Percentiles rank a stretch among this genome's conserved stretches.
phyloP scores from a whole-genome alignment of 2,888 invertebrate species.

The Mythimna pallens region DNA sequence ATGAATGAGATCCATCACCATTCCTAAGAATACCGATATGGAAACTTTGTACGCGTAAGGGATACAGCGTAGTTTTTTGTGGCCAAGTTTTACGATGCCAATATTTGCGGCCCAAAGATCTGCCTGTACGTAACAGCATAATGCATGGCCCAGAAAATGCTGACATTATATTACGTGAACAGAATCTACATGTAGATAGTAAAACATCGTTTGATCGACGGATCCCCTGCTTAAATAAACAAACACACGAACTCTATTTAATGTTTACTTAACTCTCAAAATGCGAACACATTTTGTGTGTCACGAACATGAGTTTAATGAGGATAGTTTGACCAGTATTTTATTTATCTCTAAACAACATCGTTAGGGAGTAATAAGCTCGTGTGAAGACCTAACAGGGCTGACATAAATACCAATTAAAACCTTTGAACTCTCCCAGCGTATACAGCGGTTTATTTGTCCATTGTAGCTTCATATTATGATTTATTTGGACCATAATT shows the following conservation, averaged over 20 bases:
- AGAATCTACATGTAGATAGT: conserved; percentile 46
- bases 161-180: conserved; percentile 55
- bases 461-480: conserved; percentile 18
- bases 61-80: conserved; percentile 75
- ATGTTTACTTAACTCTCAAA: conserved; percentile 36
- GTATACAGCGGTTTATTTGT: conserved; percentile 18
- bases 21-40: conserved; percentile 67
- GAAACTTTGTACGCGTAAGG: conserved; percentile 72
- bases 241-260: conserved; percentile 30
- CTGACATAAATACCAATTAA: conserved; percentile 55
- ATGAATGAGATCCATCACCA: conserved; percentile 64
- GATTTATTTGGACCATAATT: conserved; percentile 14
- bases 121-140: conserved; percentile 71
- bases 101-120: conserved; percentile 69
- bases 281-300: conserved; percentile 30
- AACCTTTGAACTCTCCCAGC: conserved; percentile 41
- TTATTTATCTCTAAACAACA: conserved; percentile 56
- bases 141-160: conserved; percentile 62
- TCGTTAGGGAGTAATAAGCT: conserved; percentile 54
- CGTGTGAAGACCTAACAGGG: conserved; percentile 43
- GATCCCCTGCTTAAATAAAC: conserved; percentile 26
- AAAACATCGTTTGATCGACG: conserved; percentile 28
- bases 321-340: conserved; percentile 57
- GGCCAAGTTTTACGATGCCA: conserved; percentile 71
- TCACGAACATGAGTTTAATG: conserved; percentile 45